phyloP scores from a whole-genome alignment of 2,797 vertebrate genomes.

The Lateolabrax maculatus region DNA sequence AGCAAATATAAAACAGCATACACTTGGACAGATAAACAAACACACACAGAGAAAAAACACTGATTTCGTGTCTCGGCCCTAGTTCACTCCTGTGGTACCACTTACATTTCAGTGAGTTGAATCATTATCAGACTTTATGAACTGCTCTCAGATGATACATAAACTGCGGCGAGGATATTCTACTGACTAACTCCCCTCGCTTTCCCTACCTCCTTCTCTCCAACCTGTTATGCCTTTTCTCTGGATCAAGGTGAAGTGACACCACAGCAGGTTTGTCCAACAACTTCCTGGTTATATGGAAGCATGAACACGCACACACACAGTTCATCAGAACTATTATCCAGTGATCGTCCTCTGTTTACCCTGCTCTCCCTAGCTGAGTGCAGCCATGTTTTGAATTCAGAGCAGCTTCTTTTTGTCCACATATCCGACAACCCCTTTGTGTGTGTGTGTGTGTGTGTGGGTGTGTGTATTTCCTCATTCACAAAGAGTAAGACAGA shows the following conservation, averaged over 20 bases:
- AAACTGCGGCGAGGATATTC: constrained; percentile 9
- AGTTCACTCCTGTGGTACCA: constrained; percentile 27
- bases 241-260: constrained; percentile 33
- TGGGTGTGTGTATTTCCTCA: not conserved
- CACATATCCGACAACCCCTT: too few species aligned
- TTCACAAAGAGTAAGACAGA: not conserved
- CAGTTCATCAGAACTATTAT: constrained; percentile 31
- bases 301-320: constrained; percentile 3
- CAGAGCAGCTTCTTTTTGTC: constrained; percentile 23
- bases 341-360: constrained; percentile 31
- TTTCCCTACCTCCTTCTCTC: not conserved
- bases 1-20: constrained; percentile 30
- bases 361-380: constrained; percentile 19
- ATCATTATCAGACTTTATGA: constrained; percentile 31
- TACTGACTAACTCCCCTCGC: not conserved
- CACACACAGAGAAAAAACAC: not conserved
- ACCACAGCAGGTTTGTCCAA: constrained; percentile 21
- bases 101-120: constrained; percentile 27
- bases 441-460: constrained; percentile 9
- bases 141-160: constrained; percentile 32
- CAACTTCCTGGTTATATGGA: constrained; percentile 9
- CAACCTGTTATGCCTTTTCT: constrained; percentile 12
- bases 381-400: constrained; percentile 38
- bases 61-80: constrained; percentile 3
- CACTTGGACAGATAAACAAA: not conserved